phyloP scores from a whole-genome alignment of 1,140 invertebrate species.

The Aphelenchoides fujianensis region DNA sequence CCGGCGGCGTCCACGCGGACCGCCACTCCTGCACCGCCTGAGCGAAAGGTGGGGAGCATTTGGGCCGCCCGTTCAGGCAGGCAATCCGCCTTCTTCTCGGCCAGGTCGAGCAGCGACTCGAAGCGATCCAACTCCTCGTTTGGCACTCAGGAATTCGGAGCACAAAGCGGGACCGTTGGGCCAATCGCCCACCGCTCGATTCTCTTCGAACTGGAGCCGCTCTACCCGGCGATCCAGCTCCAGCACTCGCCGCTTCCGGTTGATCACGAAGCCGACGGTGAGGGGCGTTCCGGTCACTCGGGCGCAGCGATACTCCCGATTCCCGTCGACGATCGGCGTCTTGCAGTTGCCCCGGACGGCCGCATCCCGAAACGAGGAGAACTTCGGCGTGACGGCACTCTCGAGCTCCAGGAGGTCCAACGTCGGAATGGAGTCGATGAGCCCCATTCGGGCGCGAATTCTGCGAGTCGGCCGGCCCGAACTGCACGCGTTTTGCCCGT shows the following conservation, averaged over 20 bases:
- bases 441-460: conserved; percentile 52
- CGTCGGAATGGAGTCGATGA: conserved; percentile 55
- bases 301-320: conserved; percentile 34
- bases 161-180: conserved; percentile 9
- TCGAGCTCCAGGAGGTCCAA: conserved; percentile 57
- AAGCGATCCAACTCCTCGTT: background rate
- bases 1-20: conserved; percentile 16
- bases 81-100: conserved; percentile 24
- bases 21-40: conserved; percentile 21
- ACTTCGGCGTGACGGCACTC: conserved; percentile 23
- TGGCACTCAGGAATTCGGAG: conserved; percentile 21
- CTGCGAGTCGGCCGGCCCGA: conserved; percentile 52
- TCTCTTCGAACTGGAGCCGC: conserved; percentile 9
- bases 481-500: conserved; percentile 55
- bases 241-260: background rate
- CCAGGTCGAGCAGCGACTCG: conserved; percentile 22
- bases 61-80: background rate
- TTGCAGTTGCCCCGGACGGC: conserved; percentile 45
- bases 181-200: conserved; percentile 23
- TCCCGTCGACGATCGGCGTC: conserved; percentile 33
- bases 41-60: conserved; percentile 16
- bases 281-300: conserved; percentile 38
- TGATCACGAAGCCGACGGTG: conserved; percentile 41
- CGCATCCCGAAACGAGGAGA: conserved; percentile 40
- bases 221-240: background rate